Conservation (phyloP, 2,888 invertebrate genomes). For the Drosophila mettleri region DNA sequence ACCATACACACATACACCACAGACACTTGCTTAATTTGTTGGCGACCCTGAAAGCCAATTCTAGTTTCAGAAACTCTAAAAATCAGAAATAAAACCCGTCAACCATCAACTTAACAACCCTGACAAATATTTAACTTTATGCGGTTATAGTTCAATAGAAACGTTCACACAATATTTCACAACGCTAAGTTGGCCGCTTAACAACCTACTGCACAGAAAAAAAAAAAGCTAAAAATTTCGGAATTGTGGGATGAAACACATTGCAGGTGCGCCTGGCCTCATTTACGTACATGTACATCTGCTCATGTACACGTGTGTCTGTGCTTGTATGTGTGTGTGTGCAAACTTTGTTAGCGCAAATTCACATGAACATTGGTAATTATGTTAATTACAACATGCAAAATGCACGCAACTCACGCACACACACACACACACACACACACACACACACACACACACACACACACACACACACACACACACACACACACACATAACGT, state of each 20-base stretch:
- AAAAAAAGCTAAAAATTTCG: not conserved
- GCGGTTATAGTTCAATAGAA: constrained; percentile 24
- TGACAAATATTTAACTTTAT: constrained; percentile 35
- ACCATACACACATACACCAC: not conserved
- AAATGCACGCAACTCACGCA: constrained; percentile 50
- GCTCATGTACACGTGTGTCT: not conserved
- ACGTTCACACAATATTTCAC: constrained; percentile 6
- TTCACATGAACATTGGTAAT: constrained; percentile 50
- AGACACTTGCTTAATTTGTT: constrained; percentile 27
- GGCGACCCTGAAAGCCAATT: constrained; percentile 68
- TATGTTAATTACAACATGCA: constrained; percentile 61
- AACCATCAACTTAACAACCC: constrained; percentile 46
- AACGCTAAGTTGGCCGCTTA: constrained; percentile 15
- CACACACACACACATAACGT: constrained; percentile 1
- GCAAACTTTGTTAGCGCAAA: constrained; percentile 28
- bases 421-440: constrained; percentile 5
- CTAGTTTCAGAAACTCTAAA: constrained; percentile 53
- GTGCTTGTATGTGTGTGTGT: constrained; percentile 6
- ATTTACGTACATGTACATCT: constrained; percentile 2
- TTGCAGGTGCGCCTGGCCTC: constrained; percentile 23
- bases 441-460: constrained; percentile 10
- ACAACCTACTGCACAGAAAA: not conserved
- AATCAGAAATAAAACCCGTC: constrained; percentile 26
- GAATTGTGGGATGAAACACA: constrained; percentile 11
- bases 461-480: constrained; percentile 10